Evolutionary conservation across 2,888 invertebrate species (phyloP), one percentile per base, ranked within the genome.

Genomic region (Boloria selene): DNA sequence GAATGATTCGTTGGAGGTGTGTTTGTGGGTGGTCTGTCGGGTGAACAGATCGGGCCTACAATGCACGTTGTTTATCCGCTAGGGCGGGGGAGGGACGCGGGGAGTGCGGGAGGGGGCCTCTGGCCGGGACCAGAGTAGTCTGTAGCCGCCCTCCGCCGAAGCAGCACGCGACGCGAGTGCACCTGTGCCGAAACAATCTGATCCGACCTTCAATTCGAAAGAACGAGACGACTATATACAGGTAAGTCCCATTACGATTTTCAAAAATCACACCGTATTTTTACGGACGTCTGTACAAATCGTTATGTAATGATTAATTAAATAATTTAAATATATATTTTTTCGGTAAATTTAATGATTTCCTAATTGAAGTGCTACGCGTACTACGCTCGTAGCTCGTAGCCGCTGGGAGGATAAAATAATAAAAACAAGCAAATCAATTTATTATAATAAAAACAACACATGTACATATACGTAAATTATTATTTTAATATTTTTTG

Each of bases 1-100:
- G 64, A 69, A 72, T 67, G 67, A 65, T 72, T 80, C 82, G 81
- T 61, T 70, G 74, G 77, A 76, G 75, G 70, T 78, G 76, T 79
- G 80, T 76, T 74, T 80, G 80, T 84, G 79, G 82, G 82, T 78
- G 76, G 76, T 72, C 72, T 78, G 76, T 79, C 77, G 82, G 84
- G 84, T 83, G 80, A 83, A 83, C 82, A 85, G 90, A 87, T 86
- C 87, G 86, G 86, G 87, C 84, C 88, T 87, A 90, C 90, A 89
- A 88, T 91, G 91, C 91, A 91, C 82, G 90, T 90, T 90, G 91
- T 90, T 91, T 91, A 90, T 90, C 90, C 90, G 88, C 81, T 79
- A 79, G 86, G 85, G 84, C 79, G 87, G 85, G 83, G 74, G 77
- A 78, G 70, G 68, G 73, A 69, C 49, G 72, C 52, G 72, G 72